phyloP scores from a whole-genome alignment of 1,140 invertebrate species.

The Akabosia matsudoensis region DNA sequence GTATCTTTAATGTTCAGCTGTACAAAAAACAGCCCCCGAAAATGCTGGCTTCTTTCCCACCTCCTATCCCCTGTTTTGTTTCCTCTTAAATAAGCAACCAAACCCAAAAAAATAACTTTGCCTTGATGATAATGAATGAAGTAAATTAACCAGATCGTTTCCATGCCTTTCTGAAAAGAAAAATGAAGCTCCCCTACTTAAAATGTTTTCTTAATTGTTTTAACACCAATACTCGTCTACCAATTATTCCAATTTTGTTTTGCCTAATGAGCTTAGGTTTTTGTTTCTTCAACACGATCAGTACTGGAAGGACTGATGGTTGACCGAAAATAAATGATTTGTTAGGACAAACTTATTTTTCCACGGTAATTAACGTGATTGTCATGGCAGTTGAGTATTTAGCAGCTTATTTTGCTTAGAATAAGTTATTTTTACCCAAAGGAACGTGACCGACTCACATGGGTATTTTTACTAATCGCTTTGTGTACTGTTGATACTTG shows the following conservation, averaged over 20 bases:
- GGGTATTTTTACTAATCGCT: no score
- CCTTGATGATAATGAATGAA: slow-evolving; percentile 14
- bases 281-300: neutral
- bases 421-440: no score
- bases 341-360: no score
- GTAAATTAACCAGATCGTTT: slow-evolving; percentile 10
- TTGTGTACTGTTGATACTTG: no score
- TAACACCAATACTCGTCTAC: slow-evolving; percentile 5
- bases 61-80: neutral
- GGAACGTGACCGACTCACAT: no score
- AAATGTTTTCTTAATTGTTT: slow-evolving; percentile 16
- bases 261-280: neutral
- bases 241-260: neutral
- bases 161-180: neutral
- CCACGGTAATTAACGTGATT: no score
- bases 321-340: neutral
- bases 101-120: slow-evolving; percentile 22
- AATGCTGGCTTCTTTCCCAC: neutral
- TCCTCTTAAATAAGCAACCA: neutral
- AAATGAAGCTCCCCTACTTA: slow-evolving; percentile 7
- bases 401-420: no score
- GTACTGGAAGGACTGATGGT: neutral
- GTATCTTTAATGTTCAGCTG: neutral
- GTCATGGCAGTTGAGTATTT: no score
- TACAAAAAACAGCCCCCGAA: neutral